Base-by-base conservation (phyloP, 2,888 invertebrate genomes). In the Drosophila planitibia region DNA sequence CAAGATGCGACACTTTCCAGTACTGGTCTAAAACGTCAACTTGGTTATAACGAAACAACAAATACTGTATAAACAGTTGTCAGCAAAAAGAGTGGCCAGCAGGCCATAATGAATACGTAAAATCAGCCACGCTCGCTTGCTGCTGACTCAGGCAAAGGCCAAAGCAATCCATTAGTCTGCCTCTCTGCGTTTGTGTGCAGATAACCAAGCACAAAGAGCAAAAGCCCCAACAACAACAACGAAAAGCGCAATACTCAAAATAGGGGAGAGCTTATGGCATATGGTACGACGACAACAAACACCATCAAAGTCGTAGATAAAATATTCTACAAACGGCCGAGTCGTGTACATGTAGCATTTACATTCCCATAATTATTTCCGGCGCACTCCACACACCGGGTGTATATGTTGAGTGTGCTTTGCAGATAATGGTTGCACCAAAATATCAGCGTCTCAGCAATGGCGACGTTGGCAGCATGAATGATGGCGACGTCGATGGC, bases 401-500 rank as follows among this genome's bases (percentile, higher is more conserved):
- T 60, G 63, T 64, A 22, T 55, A 52, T 53, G 41, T n/a, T 53
- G 37, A 41, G 41, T 32, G 51, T 91, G 88, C 76, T 83, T 33
- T 76, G 30, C 70, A 66, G 79, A 87, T 82, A 85, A 85, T 85
- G 85, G 90, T 90, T 53, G 73, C 88, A 39, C 81, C 91, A 44
- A 93, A 91, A 70, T 93, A 93, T 76, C 93, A 93, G 79, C 92
- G 92, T n/a, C 86, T 93, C 41, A 89, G 68, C 60, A 88, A 91
- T 57, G 75, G 75, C 47, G 83, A 81, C 57, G 82, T 69, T 59
- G 77, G 73, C 47, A 76, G 70, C 25, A 75, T 73, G 60, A 77
- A 49, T 30, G 35, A 47, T 7, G 57, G 60, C 59, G 81, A 74
- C 54, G 82, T 72, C 69, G 78, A 80, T 65, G 83, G 69, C 52